phyloP scores from a whole-genome alignment of 2,888 invertebrate species.

The Stenodema calcarata region DNA sequence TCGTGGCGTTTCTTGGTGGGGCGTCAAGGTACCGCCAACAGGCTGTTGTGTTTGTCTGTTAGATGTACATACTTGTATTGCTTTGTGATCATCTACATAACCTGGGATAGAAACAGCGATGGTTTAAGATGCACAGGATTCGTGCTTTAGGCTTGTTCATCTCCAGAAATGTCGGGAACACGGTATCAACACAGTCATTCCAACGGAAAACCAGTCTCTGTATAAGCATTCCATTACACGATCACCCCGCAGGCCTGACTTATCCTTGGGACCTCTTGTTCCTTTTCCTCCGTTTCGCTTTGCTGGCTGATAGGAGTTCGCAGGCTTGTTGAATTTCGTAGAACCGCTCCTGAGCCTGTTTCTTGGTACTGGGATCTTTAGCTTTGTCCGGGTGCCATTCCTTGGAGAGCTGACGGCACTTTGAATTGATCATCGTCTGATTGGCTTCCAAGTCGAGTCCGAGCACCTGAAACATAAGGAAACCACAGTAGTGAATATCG shows the following conservation, averaged over 20 bases:
- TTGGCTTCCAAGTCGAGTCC: conserved; percentile 79
- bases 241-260: neutral
- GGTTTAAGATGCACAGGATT: no score
- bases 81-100: no score
- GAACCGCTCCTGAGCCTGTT: conserved; percentile 81
- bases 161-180: no score
- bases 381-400: conserved; percentile 93
- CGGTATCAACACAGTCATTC: no score
- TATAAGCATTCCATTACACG: neutral
- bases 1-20: no score
- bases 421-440: conserved; percentile 83
- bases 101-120: no score
- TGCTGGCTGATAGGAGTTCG: conserved; percentile 84
- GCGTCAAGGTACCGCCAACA: no score
- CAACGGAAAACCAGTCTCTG: neutral
- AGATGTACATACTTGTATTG: no score
- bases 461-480: conserved; percentile 66
- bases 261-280: conserved; percentile 68
- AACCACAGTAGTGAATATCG: neutral
- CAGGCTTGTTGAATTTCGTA: conserved; percentile 94
- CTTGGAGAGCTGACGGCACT: conserved; percentile 81
- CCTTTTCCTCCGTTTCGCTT: conserved; percentile 74
- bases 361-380: conserved; percentile 73
- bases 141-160: no score
- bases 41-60: no score